Percentiles rank a stretch among this genome's conserved stretches.
These are phyloP conservation scores for Girardinichthys multiradiatus DNA, from an alignment of 2,113 vertebrate genomes.

Conservation along the genomic window DNA sequence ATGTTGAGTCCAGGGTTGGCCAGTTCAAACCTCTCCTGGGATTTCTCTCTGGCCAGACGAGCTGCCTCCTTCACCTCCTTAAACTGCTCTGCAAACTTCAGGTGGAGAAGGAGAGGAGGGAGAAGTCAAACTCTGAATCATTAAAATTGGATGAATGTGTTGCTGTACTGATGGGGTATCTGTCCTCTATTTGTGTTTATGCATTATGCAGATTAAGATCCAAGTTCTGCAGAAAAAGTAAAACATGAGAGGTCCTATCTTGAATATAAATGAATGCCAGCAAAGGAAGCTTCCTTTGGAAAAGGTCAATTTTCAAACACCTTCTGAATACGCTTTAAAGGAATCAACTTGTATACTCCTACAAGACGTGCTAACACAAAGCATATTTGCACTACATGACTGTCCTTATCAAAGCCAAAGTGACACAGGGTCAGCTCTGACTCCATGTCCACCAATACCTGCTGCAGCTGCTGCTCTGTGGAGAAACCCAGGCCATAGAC, in stretches of 20 bases:
- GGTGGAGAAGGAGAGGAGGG: conserved; percentile 5
- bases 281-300: neutral
- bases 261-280: neutral
- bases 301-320: neutral
- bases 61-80: conserved; percentile 94
- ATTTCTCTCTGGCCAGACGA: conserved; percentile 92
- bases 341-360: neutral
- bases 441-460: conserved; percentile 76
- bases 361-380: conserved; percentile 1
- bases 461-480: conserved; percentile 91
- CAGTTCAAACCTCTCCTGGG: conserved; percentile 94
- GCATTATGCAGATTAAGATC: neutral
- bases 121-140: neutral
- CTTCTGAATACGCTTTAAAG: neutral
- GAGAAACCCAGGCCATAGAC: conserved; percentile 94
- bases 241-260: neutral
- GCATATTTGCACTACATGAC: neutral
- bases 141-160: neutral
- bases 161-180: neutral
- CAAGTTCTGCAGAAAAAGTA: neutral
- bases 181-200: neutral
- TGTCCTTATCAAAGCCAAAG: no score
- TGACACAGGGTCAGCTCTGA: no score
- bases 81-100: conserved; percentile 93
- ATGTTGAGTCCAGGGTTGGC: conserved; percentile 88